A percentile compares a stretch with the other conserved stretches of the same genome.
Evolutionary conservation across 2,888 invertebrate species (phyloP).

Genomic region (Norana najaformis): DNA sequence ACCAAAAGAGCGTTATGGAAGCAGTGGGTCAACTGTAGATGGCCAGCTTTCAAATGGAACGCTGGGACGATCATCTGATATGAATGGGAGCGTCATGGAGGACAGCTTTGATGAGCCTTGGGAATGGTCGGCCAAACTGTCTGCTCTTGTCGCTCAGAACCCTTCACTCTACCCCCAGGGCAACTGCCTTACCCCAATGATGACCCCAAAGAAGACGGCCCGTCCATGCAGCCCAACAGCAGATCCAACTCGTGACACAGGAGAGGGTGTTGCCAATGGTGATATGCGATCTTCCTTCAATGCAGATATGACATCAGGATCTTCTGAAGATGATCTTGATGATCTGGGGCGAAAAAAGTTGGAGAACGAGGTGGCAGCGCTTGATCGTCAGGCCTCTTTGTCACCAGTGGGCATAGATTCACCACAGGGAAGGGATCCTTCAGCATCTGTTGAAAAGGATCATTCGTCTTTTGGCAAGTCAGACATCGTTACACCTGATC

Average conservation of each 20-base stretch:
- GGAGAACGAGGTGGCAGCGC: not conserved
- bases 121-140: slow-evolving; percentile 28
- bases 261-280: not conserved
- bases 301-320: not conserved
- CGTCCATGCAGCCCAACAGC: not conserved
- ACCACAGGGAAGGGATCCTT: not conserved
- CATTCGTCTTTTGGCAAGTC: not conserved
- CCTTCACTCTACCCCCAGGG: not conserved
- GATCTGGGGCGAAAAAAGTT: not conserved
- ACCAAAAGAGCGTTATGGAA: slow-evolving; percentile 8
- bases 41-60: not conserved
- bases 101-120: slow-evolving; percentile 33
- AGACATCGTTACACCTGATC: not conserved
- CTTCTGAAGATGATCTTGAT: slow-evolving; percentile 15
- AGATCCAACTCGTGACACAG: not conserved
- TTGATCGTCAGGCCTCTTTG: not conserved
- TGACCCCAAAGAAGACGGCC: slow-evolving; percentile 27
- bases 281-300: not conserved
- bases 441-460: not conserved
- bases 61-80: not conserved
- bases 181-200: slow-evolving; percentile 18
- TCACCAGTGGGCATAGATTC: not conserved
- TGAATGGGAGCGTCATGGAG: not conserved
- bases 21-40: not conserved
- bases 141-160: slow-evolving; percentile 23